Evolutionary conservation across 2,888 invertebrate genomes (phyloP), one percentile per base, ranked within the genome.

Genomic region (Drosophila koepferae): DNA sequence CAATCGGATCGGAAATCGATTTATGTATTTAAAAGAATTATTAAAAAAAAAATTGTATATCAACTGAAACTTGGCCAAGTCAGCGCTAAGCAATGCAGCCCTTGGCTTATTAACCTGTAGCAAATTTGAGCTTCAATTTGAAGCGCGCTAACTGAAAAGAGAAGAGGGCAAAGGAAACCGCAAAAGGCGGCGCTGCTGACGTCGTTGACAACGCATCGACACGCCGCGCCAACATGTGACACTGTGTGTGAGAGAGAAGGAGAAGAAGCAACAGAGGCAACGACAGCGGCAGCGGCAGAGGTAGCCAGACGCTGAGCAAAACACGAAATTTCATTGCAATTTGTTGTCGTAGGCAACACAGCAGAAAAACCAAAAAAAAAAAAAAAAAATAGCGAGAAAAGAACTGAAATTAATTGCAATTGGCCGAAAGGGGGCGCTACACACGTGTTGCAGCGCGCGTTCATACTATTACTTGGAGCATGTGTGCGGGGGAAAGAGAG

Each of bases 211-310:
- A 54, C 55, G 77, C 60, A 69, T 54, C 80, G 85, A 71, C 81
- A 82, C 83, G 72, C 75, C 77, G 87, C 84, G 72, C 64, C 70
- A 86, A 85, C 85, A 86, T 86, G 89, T 86, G 89, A 86, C 89
- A 59, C 64, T 46, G 48, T 56, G 49, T 34, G 18, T 0, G 34
- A 18, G 31, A n/a, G 7, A 54, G 53, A 49, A 14, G 41, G 23
- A 16, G 58, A 56, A 60, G 56, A 18, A 34, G 48, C 36, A 48
- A 48, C 43, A 34, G 63, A 62, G 63, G 40, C 53, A 59, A 40
- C 28, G 53, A 18, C 18, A 44, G 44, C 20, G 12, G 46, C 46
- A 18, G 41, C 41, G 41, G n/a, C 41, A n/a, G 36, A 10, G 36
- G 12, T 55, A 67, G 28, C 28, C 3, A 28, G 65, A 36, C 71